Conservation (phyloP, 1,140 invertebrate species). For the Drosophila kepulauana region DNA sequence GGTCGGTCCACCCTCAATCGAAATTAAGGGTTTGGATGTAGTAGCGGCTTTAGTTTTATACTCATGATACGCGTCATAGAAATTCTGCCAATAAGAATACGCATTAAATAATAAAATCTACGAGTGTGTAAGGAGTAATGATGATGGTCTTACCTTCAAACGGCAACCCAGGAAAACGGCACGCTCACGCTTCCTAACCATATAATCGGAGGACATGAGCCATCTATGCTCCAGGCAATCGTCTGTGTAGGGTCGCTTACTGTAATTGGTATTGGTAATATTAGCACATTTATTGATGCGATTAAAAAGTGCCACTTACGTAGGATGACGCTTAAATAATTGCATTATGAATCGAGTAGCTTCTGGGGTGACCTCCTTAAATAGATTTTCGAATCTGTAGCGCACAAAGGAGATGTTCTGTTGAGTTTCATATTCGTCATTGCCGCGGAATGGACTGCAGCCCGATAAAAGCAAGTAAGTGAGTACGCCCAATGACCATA, state of each 20-base stretch:
- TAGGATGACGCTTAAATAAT: slow-evolving; percentile 96
- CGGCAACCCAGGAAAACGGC: slow-evolving; percentile 93
- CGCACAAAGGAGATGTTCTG: slow-evolving; percentile 97
- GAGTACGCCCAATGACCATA: slow-evolving; percentile 97
- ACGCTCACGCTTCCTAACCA: slow-evolving; percentile 96
- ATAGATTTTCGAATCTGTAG: slow-evolving; percentile 97
- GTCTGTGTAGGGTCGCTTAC: slow-evolving; percentile 96
- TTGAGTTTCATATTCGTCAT: slow-evolving; percentile 92
- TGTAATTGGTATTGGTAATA: slow-evolving; percentile 81
- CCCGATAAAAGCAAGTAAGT: slow-evolving; percentile 98
- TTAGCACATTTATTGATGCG: neutral
- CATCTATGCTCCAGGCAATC: slow-evolving; percentile 98
- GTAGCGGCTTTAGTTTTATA: slow-evolving; percentile 87
- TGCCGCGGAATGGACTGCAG: slow-evolving; percentile 95
- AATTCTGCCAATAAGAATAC: slow-evolving; percentile 86
- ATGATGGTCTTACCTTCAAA: slow-evolving; percentile 87
- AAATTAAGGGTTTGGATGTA: slow-evolving; percentile 86
- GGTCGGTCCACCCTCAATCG: slow-evolving; percentile 85
- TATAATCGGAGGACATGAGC: slow-evolving; percentile 95
- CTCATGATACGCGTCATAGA: slow-evolving; percentile 91
- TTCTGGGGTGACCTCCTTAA: slow-evolving; percentile 97
- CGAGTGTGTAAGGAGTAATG: neutral
- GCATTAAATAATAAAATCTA: slow-evolving; percentile 5
- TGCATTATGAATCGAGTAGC: slow-evolving; percentile 97
- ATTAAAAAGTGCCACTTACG: slow-evolving; percentile 86